These are phyloP conservation scores for Leptinotarsa peninsularis DNA, from an alignment of 2,888 invertebrate species.

Conservation along the genomic window DNA sequence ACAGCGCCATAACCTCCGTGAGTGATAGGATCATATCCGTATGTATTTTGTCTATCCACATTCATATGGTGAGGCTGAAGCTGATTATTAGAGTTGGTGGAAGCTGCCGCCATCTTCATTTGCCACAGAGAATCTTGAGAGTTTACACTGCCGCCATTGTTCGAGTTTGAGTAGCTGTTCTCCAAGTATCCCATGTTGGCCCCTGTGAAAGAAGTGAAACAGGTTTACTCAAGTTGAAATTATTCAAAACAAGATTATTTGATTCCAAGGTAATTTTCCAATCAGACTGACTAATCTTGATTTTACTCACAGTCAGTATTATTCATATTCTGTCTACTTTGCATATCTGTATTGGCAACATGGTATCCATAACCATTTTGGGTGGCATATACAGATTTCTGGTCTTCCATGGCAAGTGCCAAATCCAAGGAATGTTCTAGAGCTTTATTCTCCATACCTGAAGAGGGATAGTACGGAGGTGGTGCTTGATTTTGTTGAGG, in stretches of 20 bases:
- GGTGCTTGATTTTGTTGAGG: conserved; percentile 86
- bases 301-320: conserved; percentile 82
- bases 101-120: conserved; percentile 88
- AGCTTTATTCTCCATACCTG: conserved; percentile 92
- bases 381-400: conserved; percentile 86
- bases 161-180: conserved; percentile 92
- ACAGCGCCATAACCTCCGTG: conserved; percentile 87
- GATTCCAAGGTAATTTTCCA: too few species aligned
- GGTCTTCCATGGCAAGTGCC: conserved; percentile 85
- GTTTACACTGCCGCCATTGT: conserved; percentile 95
- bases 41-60: conserved; percentile 64
- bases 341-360: conserved; percentile 76
- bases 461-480: conserved; percentile 89
- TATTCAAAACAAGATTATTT: too few species aligned
- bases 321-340: conserved; percentile 77
- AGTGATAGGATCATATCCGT: conserved; percentile 82
- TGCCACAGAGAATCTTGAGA: conserved; percentile 96
- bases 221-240: too few species aligned
- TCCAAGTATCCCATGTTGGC: conserved; percentile 91
- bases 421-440: conserved; percentile 90
- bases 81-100: conserved; percentile 75
- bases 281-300: too few species aligned
- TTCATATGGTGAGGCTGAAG: conserved; percentile 62
- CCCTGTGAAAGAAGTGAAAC: conserved; percentile 69
- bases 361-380: conserved; percentile 90